These are phyloP conservation scores for Microcebus murinus DNA, from an alignment of 2,113 vertebrate species.

Conservation along the genomic window DNA sequence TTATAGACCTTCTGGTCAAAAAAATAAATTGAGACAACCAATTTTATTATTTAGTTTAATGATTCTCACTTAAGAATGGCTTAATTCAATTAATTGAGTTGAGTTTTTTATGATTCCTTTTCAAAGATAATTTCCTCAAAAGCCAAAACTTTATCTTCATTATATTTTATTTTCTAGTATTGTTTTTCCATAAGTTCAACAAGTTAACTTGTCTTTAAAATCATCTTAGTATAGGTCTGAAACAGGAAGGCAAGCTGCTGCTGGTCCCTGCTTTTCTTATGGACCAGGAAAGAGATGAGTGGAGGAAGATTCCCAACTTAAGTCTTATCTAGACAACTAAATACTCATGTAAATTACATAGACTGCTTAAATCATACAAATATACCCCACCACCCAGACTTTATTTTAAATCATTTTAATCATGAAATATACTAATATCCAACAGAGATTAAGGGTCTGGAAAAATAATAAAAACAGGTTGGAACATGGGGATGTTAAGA, in stretches of 20 bases:
- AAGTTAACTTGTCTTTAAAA: neutral
- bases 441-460: neutral
- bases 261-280: neutral
- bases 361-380: neutral
- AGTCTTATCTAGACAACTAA: neutral
- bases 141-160: neutral
- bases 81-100: neutral
- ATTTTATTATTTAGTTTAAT: constrained; percentile 5
- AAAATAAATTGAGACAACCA: neutral
- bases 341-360: neutral
- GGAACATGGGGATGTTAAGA: neutral
- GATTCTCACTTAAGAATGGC: neutral
- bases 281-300: neutral
- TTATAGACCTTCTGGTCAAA: neutral
- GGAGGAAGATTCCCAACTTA: neutral
- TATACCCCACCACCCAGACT: neutral
- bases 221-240: neutral
- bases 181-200: neutral
- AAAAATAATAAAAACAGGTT: neutral
- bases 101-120: neutral
- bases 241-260: neutral
- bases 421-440: neutral
- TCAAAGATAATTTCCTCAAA: constrained; percentile 11
- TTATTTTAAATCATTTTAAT: neutral
- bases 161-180: neutral